phyloP scores from a whole-genome alignment of 2,797 vertebrate genomes.

The Sebastolobus altivelis region DNA sequence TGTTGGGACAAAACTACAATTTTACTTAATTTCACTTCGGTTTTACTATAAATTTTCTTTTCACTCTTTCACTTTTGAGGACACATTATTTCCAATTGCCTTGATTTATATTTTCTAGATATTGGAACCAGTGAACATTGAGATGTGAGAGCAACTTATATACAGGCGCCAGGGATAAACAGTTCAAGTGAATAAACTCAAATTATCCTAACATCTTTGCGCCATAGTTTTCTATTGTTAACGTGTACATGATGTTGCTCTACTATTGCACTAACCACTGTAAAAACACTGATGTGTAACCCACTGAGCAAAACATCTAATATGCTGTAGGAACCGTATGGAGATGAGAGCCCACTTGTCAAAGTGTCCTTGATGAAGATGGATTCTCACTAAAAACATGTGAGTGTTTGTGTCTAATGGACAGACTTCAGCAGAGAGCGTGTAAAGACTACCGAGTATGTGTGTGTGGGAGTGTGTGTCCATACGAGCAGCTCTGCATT shows the following conservation, averaged over 20 bases:
- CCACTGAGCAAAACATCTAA: background rate
- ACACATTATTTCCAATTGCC: background rate
- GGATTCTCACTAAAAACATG: slow-evolving; percentile 19
- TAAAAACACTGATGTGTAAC: background rate
- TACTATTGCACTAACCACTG: background rate
- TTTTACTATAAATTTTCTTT: background rate
- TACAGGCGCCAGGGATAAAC: background rate
- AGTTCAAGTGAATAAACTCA: background rate
- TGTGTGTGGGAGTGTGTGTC: slow-evolving; percentile 61
- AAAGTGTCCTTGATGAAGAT: slow-evolving; percentile 5
- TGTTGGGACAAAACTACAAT: background rate
- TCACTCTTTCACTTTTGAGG: background rate
- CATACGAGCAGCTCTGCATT: slow-evolving; percentile 74
- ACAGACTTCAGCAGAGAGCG: slow-evolving; percentile 4
- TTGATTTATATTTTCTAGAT: background rate
- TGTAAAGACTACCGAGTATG: slow-evolving; percentile 31
- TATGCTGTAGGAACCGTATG: background rate
- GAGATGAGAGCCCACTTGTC: background rate
- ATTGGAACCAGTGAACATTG: background rate
- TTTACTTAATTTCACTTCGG: background rate
- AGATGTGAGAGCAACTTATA: background rate
- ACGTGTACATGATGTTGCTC: background rate
- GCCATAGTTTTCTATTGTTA: background rate
- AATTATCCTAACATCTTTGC: background rate
- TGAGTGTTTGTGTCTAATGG: slow-evolving; percentile 24